Base-by-base conservation (phyloP, 1,140 invertebrate species). In the Hylaeus anthracinus region DNA sequence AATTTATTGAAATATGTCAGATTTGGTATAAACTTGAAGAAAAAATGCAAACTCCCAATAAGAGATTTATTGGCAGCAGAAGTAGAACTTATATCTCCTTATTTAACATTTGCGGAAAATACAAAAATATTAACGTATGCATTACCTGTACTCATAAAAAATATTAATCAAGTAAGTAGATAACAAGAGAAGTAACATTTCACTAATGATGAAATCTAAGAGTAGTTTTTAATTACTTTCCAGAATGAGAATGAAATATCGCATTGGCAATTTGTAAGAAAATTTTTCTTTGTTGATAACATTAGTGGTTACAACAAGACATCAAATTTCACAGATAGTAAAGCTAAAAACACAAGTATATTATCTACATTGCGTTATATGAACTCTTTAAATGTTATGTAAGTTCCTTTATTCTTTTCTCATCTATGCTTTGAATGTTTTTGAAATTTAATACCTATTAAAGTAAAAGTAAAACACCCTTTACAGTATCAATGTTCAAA, bases 221-320 rank as follows among this genome's bases (percentile, higher is more conserved):
- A 64, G 9, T 2, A 37, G 55, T 45, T n/a, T 69, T 53, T 53
- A 9, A 37, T 10, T 45, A n/a, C 56, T 60, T 51, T 37, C 2
- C n/a, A 86, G 85, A 72, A 86, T 60, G 56, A 67, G 48, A 66
- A 76, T 14, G 93, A 95, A 84, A 87, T 90, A 83, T 94, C 94
- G 53, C 91, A 95, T 60, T 95, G 95, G 95, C 94, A 95, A 79
- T 87, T 97, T 26, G 94, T 95, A 0, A 93, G 95, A 73, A 94
- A 96, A 77, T 96, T 97, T 89, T 96, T 97, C 88, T 83, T 96
- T 3, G 93, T 96, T 51, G 95, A 97, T 82, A 94, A 91, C 71
- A 83, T 94, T 12, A 94, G 93, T 84, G 94, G 94, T 70, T 91
- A 91, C 69, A 84, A 69, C 74, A 82, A 84, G 10, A 76, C 90